Evolutionary conservation across 2,888 invertebrate genomes (phyloP).

Genomic region (Isotomurus palustris): DNA sequence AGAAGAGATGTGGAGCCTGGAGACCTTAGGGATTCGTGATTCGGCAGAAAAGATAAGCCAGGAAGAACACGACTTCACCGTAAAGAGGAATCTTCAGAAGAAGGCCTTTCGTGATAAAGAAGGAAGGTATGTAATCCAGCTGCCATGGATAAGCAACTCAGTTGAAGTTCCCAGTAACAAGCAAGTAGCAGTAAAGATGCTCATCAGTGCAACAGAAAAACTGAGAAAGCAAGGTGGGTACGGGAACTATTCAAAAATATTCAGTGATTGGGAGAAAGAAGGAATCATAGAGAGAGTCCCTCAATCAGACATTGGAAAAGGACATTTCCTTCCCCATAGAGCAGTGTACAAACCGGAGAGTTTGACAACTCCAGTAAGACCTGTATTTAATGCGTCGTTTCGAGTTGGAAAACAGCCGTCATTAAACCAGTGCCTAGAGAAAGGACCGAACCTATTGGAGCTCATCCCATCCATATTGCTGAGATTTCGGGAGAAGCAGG

Average conservation of each 20-base stretch:
- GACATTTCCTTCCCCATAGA: conserved; percentile 30
- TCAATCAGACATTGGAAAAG: neutral
- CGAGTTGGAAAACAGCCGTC: conserved; percentile 24
- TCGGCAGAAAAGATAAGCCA: conserved; percentile 7
- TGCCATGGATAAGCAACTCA: conserved; percentile 18
- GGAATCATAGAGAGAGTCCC: conserved; percentile 5
- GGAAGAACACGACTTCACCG: conserved; percentile 10
- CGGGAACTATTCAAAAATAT: conserved; percentile 1
- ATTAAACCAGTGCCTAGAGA: conserved; percentile 37
- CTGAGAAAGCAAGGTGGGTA: neutral
- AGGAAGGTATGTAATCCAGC: conserved; percentile 18
- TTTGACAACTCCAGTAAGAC: conserved; percentile 35
- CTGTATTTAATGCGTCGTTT: conserved; percentile 44
- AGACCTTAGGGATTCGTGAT: conserved; percentile 26
- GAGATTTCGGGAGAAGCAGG: conserved; percentile 20
- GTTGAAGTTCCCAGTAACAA: conserved; percentile 10
- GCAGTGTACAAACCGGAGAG: conserved; percentile 37
- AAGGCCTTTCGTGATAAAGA: conserved; percentile 2
- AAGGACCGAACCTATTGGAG: conserved; percentile 34
- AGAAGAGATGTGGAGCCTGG: conserved; percentile 22
- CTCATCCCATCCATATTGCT: conserved; percentile 23
- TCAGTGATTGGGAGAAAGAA: conserved; percentile 9
- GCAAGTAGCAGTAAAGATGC: conserved; percentile 10
- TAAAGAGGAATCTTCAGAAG: conserved; percentile 9
- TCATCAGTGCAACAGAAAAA: neutral